Base-by-base conservation (phyloP, 2,888 invertebrate species). In the Aleiodes testaceus region DNA sequence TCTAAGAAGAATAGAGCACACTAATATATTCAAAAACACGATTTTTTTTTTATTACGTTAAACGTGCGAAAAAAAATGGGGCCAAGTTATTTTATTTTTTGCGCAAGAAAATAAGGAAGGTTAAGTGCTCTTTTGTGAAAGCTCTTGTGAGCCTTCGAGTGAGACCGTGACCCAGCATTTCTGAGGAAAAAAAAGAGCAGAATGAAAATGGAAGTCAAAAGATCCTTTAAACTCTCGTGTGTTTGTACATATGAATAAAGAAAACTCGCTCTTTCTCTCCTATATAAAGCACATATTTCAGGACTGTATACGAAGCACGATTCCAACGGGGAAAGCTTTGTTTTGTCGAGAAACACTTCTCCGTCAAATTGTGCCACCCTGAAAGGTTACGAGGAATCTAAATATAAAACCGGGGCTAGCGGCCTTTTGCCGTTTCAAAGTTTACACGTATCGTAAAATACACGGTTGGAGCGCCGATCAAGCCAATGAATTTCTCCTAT, bases 381-480 rank as follows among this genome's bases (percentile, higher is more conserved):
- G 52, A 71, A 71, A 67, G 71, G 71, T 67, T 67, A 70, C 59
- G 49, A 45, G 16, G 55, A 70, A 59, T 70, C 66, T 70, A 70
- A 70, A 70, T 70, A 66, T 70, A 70, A 49, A 66, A 42, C 26
- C 45, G n/a, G 26, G 69, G 30, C 64, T 70, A 59, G 55, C 65
- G 70, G 65, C 55, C 45, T 50, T 49, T 59, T 70, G 65, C 53
- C 42, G 59, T 22, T 69, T 69, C 50, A 69, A 69, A 69, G 63
- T 44, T 52, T 30, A 36, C 53, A 20, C 20, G 26, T n/a, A 26
- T 52, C 52, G n/a, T 26, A 14, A 30, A 26, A 55, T 55, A 12
- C 9, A 14, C 14, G 14, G 16, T 11, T 26, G 4, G 7, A 36
- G 9, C 7, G 11, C 36, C 36, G 36, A 36, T 36, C 7, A 36